Conservation (phyloP, 1,140 invertebrate species). For the Drosophila neocordata region DNA sequence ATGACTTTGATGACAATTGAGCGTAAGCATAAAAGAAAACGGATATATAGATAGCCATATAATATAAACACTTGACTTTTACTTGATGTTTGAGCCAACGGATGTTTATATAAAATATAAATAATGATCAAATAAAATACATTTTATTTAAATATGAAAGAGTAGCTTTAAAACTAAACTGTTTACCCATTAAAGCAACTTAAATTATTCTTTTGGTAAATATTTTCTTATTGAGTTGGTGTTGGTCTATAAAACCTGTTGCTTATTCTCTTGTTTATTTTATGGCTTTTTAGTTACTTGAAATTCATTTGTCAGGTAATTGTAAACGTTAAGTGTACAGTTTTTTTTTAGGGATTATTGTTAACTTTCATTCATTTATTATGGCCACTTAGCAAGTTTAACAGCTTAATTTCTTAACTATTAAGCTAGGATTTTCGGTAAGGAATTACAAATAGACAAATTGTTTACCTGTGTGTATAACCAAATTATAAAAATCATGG, state of each 20-base stretch:
- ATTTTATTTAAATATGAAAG: not conserved
- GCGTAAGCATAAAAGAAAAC: constrained; percentile 15
- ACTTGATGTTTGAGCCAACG: not conserved
- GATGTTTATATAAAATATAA: constrained; percentile 5
- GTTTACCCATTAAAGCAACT: too few relatives aligned
- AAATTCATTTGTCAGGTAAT: not conserved
- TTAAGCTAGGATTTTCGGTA: too few relatives aligned
- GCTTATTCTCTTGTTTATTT: not conserved
- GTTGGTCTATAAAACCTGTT: not conserved
- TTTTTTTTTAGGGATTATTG: constrained; percentile 2
- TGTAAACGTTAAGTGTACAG: not conserved
- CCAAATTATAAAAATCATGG: too few relatives aligned
- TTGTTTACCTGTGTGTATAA: too few relatives aligned
- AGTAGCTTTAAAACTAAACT: too few relatives aligned
- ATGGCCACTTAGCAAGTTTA: not conserved
- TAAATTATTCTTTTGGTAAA: too few relatives aligned
- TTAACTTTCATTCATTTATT: constrained; percentile 2
- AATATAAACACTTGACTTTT: not conserved
- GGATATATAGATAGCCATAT: not conserved
- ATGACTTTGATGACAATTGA: constrained; percentile 53
- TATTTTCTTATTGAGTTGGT: too few relatives aligned
- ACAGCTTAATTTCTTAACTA: not conserved
- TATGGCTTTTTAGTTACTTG: not conserved
- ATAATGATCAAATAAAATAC: not conserved
- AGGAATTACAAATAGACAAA: too few relatives aligned